Conservation (phyloP, 2,113 vertebrate genomes). For the Saccopteryx leptura region DNA sequence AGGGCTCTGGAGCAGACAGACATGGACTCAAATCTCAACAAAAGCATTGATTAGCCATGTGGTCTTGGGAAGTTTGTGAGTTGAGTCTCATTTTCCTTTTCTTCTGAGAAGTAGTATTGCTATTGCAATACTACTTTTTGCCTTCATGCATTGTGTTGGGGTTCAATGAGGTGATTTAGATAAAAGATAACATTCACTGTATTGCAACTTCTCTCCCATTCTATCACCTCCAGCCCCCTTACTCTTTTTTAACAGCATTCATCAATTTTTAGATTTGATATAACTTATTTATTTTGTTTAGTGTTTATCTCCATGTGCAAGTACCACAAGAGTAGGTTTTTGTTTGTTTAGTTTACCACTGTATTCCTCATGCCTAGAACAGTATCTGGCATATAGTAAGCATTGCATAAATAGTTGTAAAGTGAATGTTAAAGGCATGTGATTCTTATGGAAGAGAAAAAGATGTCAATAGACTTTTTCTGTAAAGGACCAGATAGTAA, state of each 20-base stretch:
- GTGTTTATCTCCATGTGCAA: too few relatives aligned
- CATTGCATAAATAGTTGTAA: background rate
- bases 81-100: constrained; percentile 21
- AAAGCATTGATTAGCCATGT: background rate
- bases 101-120: background rate
- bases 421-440: constrained; percentile 5
- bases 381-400: background rate
- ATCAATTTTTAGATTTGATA: background rate
- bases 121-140: background rate
- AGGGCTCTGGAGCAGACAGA: background rate
- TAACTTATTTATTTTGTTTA: background rate
- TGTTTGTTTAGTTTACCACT: constrained; percentile 10
- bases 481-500: constrained; percentile 16
- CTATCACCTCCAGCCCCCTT: background rate
- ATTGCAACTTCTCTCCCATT: background rate
- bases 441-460: constrained; percentile 28
- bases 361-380: background rate
- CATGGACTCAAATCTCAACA: background rate
- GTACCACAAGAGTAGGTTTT: background rate
- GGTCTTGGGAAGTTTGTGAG: background rate
- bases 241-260: background rate
- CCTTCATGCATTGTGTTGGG: background rate
- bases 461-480: background rate
- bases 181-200: background rate
- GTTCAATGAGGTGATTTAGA: background rate